Conservation (phyloP, 1,140 invertebrate genomes). For the Odontomachus brunneus region DNA sequence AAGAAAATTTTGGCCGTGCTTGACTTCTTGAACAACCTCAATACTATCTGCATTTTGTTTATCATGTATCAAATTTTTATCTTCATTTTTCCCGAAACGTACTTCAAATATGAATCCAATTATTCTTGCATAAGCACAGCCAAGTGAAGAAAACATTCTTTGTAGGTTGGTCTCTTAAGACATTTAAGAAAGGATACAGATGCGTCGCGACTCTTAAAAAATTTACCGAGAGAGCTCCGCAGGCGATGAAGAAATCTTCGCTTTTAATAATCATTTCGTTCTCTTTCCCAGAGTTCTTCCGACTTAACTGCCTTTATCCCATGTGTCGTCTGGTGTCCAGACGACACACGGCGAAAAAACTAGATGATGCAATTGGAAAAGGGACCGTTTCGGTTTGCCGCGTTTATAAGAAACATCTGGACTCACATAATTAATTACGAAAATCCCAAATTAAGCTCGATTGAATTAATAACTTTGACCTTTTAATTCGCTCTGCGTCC, state of each 20-base stretch:
- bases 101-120: too few species aligned
- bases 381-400: not conserved
- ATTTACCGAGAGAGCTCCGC: not conserved
- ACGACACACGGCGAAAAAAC: slow-evolving; percentile 11
- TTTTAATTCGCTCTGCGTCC: slow-evolving; percentile 39
- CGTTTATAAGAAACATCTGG: slow-evolving; percentile 5
- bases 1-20: too few species aligned
- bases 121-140: too few species aligned
- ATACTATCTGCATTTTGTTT: too few species aligned
- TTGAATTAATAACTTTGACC: slow-evolving; percentile 25
- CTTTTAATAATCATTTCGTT: slow-evolving; percentile 18
- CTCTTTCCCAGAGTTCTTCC: slow-evolving; percentile 4
- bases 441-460: slow-evolving; percentile 2
- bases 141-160: not conserved
- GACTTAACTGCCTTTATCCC: slow-evolving; percentile 19
- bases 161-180: not conserved
- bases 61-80: too few species aligned
- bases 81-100: too few species aligned
- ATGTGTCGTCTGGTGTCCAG: slow-evolving; percentile 26
- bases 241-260: not conserved
- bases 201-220: not conserved
- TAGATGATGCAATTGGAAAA: slow-evolving; percentile 49
- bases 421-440: slow-evolving; percentile 37
- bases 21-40: too few species aligned
- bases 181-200: not conserved